These are phyloP conservation scores for Gavialis gangeticus DNA, from an alignment of 2,113 vertebrate species.

Conservation along the genomic window DNA sequence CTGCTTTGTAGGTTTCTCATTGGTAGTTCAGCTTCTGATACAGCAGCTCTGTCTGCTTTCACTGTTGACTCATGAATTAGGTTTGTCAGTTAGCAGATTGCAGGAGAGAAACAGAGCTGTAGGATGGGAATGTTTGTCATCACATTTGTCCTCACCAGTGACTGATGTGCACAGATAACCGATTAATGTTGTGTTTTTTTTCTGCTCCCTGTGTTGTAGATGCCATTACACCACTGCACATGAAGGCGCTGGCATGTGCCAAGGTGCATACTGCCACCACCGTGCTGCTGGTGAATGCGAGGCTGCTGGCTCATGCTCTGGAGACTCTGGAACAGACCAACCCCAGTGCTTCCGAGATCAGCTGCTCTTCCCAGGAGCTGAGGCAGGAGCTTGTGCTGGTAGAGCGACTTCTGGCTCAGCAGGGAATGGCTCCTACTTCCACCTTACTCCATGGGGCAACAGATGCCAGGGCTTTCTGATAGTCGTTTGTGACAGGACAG, in stretches of 20 bases:
- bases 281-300: constrained; percentile 75
- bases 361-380: constrained; percentile 57
- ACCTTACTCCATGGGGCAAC: accelerated
- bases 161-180: background rate
- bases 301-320: constrained; percentile 65
- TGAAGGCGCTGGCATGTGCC: constrained; percentile 79
- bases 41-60: background rate
- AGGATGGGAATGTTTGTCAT: background rate
- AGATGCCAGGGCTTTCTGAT: background rate
- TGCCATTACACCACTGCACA: constrained; percentile 30
- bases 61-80: background rate
- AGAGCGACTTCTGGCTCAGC: constrained; percentile 61
- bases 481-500: background rate
- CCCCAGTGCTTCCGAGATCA: accelerated
- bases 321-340: constrained; percentile 43
- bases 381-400: constrained; percentile 60
- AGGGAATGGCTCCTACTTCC: constrained; percentile 57
- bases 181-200: accelerated
- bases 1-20: background rate
- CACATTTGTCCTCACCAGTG: background rate
- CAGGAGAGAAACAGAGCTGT: accelerated
- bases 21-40: background rate
- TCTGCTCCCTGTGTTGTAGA: background rate
- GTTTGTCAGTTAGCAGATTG: background rate
- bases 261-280: constrained; percentile 76